Base-by-base conservation (phyloP, 2,113 vertebrate genomes). In the Brevimyrus niger region DNA sequence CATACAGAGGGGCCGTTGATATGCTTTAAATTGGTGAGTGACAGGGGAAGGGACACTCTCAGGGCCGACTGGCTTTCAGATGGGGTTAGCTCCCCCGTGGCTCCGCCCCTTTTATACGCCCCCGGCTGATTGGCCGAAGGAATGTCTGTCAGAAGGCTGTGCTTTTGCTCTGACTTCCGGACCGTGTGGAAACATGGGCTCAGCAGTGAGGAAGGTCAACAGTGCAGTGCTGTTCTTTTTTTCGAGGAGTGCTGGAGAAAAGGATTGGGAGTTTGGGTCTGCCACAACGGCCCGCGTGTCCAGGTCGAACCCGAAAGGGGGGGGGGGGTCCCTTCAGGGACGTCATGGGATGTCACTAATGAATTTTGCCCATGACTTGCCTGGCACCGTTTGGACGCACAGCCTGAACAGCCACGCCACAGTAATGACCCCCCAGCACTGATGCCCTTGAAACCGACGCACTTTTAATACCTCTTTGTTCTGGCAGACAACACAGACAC, bases 361-460 rank as follows among this genome's bases (percentile, higher is more conserved):
- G 91, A 94, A 93, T 94, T 91, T 93, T 53, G 48, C 50, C 85
- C 15, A 51, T 50, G 27, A 53, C 85, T 53, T 0, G n/a, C 85
- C 85, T 35, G 38, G 44, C n/a, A 31, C n/a, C 9, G 42, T n/a
- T 88, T 44, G 17, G 61, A 73, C 44, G n/a, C 5, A 15, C 55
- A 31, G 88, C 48, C 80, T 44, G 51, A 44, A 58, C 31, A 50
- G 76, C 19, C 9, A 19, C 42, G 19, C 23, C 61, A 17, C 50
- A 21, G 48, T 90, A 55, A 80, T 82, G 65, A 90, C 65, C 4
- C 4, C 19, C 15, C 31, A 31, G 85, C 23, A 27, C 27, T 53
- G 46, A 73, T 13, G 50, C 21, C 73, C 85, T 87, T 87, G 27
- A 87, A 53, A 87, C 27, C 27, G 31, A 51, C 9, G 48, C 10